These are phyloP conservation scores for Drosophila persimilis DNA, from an alignment of 1,140 invertebrate genomes.

Conservation along the genomic window DNA sequence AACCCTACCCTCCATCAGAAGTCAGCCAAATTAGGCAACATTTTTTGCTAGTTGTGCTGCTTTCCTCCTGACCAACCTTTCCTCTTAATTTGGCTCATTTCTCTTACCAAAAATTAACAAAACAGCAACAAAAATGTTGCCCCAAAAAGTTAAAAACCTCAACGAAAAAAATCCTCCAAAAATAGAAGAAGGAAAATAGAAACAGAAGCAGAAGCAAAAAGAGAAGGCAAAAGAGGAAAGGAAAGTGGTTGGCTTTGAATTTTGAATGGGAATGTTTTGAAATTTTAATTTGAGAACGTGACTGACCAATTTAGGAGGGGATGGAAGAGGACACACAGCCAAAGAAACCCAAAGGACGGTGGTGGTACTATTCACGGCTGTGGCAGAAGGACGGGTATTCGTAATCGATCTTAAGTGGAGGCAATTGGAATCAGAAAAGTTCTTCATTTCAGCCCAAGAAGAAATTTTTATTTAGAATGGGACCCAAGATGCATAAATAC, in stretches of 20 bases:
- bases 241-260: slow-evolving; percentile 13
- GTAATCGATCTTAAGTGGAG: neutral
- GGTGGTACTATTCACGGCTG: too few species aligned
- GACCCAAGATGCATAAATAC: neutral
- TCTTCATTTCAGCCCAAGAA: too few species aligned
- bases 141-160: neutral
- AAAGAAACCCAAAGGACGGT: neutral
- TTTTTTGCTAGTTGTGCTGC: too few species aligned
- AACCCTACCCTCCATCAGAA: slow-evolving; percentile 12
- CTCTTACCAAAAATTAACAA: neutral
- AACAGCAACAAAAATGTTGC: neutral
- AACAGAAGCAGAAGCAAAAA: too few species aligned
- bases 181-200: slow-evolving; percentile 12
- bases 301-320: slow-evolving; percentile 26
- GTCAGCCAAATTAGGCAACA: too few species aligned
- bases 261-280: slow-evolving; percentile 34
- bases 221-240: too few species aligned
- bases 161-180: neutral
- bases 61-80: slow-evolving; percentile 32
- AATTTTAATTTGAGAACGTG: slow-evolving; percentile 48
- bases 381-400: neutral
- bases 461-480: slow-evolving; percentile 2
- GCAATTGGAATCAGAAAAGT: slow-evolving; percentile 3
- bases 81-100: slow-evolving; percentile 14
- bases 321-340: neutral